Percentiles rank a stretch among this genome's conserved stretches.
Evolutionary conservation across 2,113 vertebrate genomes (phyloP).

Genomic region (Trichechus manatus): DNA sequence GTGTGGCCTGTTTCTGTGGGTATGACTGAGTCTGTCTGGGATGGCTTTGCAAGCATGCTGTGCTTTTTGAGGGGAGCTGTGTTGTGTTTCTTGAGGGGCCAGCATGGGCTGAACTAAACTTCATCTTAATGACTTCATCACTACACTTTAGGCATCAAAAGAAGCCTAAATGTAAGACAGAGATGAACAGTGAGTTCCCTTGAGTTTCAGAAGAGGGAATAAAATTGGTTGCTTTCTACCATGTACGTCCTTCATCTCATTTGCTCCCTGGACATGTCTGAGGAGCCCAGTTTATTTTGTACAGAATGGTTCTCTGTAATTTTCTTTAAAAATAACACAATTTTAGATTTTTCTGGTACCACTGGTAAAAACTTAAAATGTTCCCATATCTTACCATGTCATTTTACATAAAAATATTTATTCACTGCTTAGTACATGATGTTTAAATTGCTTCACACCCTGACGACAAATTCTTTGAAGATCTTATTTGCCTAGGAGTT

Average conservation of each 20-base stretch:
- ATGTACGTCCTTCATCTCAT: not conserved
- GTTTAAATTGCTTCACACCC: slow-evolving; percentile 17
- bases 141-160: not conserved
- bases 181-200: not conserved
- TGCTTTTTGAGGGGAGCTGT: not conserved
- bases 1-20: slow-evolving; percentile 76
- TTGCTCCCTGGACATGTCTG: not conserved
- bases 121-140: not conserved
- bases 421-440: not conserved
- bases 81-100: slow-evolving; percentile 23
- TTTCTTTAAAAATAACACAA: slow-evolving; percentile 52
- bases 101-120: slow-evolving; percentile 14
- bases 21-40: slow-evolving; percentile 64
- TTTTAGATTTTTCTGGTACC: slow-evolving; percentile 1
- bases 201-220: not conserved
- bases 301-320: not conserved
- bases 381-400: not conserved
- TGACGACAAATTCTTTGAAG: slow-evolving; percentile 47
- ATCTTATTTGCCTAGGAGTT: not conserved
- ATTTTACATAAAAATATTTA: not conserved
- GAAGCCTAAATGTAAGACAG: not conserved
- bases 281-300: not conserved
- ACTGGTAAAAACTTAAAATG: slow-evolving; percentile 46
- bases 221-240: not conserved
- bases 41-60: slow-evolving; percentile 72